These are phyloP conservation scores for Acanthurus leucopareius DNA, from an alignment of 2,797 vertebrate genomes.

Conservation along the genomic window DNA sequence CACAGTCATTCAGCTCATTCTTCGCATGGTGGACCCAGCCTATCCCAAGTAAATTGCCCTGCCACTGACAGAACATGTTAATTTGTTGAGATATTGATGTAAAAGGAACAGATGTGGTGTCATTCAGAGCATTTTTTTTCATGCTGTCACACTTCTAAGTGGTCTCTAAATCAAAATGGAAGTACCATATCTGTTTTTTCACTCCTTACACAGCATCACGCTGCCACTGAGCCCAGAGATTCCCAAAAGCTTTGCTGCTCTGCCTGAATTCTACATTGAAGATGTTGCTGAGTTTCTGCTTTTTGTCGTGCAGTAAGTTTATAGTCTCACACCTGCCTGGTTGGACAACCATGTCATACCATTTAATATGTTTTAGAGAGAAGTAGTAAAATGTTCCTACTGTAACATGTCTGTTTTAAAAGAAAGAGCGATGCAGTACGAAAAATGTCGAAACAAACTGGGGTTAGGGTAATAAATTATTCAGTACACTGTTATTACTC, in stretches of 20 bases:
- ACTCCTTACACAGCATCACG: constrained; percentile 84
- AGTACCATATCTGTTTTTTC: constrained; percentile 8
- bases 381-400: no score
- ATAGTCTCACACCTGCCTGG: not conserved
- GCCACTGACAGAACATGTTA: constrained; percentile 5
- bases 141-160: constrained; percentile 1
- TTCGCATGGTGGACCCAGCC: constrained; percentile 94
- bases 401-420: no score
- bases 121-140: not conserved
- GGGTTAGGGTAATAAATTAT: no score
- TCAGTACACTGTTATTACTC: no score
- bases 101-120: not conserved
- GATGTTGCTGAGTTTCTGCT: constrained; percentile 99
- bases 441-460: no score
- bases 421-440: no score
- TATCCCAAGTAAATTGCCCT: constrained; percentile 92
- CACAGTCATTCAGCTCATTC: constrained; percentile 97
- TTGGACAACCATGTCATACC: not conserved
- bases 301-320: constrained; percentile 99
- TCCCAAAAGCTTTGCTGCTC: constrained; percentile 96
- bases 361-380: not conserved
- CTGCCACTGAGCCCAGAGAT: constrained; percentile 95
- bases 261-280: constrained; percentile 99
- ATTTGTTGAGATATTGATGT: constrained; percentile 19
- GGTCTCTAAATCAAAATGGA: constrained; percentile 4